phyloP scores from a whole-genome alignment of 2,113 vertebrate genomes.

The Cisticola juncidis region DNA sequence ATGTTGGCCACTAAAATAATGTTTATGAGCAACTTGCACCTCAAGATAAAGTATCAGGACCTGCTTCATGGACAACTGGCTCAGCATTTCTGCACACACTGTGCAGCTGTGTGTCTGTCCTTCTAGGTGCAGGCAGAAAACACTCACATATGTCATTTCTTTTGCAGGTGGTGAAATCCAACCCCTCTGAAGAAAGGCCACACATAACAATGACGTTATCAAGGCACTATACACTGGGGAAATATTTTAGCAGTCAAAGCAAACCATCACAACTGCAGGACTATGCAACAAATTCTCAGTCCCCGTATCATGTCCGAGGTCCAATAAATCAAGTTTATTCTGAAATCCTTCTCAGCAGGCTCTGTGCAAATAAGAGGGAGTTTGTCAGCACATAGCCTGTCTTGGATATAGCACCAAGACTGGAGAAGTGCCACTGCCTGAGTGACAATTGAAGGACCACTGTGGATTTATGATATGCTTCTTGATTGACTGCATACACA shows the following conservation, averaged over 20 bases:
- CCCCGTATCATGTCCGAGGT: conserved; percentile 87
- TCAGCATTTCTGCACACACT: not conserved
- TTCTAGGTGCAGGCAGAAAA: not conserved
- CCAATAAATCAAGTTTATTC: conserved; percentile 93
- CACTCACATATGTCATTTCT: conserved; percentile 36
- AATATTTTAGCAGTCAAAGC: conserved; percentile 64
- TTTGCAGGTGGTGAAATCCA: conserved; percentile 86
- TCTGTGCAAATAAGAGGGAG: conserved; percentile 75
- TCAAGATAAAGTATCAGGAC: not conserved
- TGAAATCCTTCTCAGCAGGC: conserved; percentile 93
- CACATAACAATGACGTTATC: conserved; percentile 74
- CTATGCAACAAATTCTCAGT: conserved; percentile 64
- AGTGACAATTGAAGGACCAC: not conserved
- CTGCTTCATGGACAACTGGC: not conserved
- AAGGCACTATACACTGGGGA: conserved; percentile 63
- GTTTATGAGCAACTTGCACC: not conserved
- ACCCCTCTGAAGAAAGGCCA: conserved; percentile 63
- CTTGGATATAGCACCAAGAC: not conserved
- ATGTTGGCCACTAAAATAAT: not conserved
- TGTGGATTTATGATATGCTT: not conserved
- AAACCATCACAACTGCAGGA: conserved; percentile 43
- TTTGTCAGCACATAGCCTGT: conserved; percentile 6
- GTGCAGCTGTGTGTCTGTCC: not conserved
- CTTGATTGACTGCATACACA: not conserved
- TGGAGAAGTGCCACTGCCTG: not conserved